Evolutionary conservation across 2,113 vertebrate genomes (phyloP).

Genomic region (Neopipo cinnamomea): DNA sequence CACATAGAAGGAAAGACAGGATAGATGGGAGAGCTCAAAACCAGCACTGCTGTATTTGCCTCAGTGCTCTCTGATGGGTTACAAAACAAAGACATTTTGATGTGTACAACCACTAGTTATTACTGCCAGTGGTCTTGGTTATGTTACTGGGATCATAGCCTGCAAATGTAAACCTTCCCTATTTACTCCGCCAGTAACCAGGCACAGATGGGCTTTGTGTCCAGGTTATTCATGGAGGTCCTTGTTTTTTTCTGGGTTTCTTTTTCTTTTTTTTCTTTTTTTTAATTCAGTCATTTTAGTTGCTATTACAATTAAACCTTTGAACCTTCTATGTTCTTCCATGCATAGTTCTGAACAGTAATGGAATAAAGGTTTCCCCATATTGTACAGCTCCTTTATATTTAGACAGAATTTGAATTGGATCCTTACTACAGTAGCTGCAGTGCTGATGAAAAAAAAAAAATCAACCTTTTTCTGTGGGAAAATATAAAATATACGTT

Average conservation of each 20-base stretch:
- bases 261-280: neutral
- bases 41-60: neutral
- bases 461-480: neutral
- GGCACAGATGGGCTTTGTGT: conserved; percentile 35
- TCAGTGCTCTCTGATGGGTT: neutral
- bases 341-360: neutral
- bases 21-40: neutral
- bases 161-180: neutral
- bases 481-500: neutral
- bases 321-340: neutral
- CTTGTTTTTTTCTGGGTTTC: neutral
- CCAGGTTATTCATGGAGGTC: neutral
- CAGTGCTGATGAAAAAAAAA: neutral
- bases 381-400: neutral
- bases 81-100: conserved; percentile 7
- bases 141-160: neutral
- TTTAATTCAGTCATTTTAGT: neutral
- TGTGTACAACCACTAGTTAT: neutral
- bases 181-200: neutral
- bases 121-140: neutral
- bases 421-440: neutral
- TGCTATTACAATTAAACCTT: conserved; percentile 35
- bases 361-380: neutral
- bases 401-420: neutral
- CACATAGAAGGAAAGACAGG: neutral